Evolutionary conservation across 2,888 invertebrate species (phyloP).

Genomic region (Drosophila kuntzei): DNA sequence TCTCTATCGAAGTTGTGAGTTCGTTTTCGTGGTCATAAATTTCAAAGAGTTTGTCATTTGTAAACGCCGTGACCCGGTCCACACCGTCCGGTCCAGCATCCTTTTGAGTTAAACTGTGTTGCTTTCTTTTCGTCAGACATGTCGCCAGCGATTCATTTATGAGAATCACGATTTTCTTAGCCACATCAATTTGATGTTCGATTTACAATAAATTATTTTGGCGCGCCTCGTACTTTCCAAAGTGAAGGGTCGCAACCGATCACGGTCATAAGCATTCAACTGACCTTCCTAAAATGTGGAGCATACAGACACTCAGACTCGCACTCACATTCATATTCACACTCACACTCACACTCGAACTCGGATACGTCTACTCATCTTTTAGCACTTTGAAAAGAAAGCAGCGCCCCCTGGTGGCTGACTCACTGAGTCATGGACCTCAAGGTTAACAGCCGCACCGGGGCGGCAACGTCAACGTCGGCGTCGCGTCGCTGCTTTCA

Average conservation of each 20-base stretch:
- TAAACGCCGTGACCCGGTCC: slow-evolving; percentile 64
- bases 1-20: slow-evolving; percentile 25
- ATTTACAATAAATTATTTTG: slow-evolving; percentile 73
- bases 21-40: slow-evolving; percentile 79
- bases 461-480: slow-evolving; percentile 26
- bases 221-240: slow-evolving; percentile 70
- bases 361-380: slow-evolving; percentile 49
- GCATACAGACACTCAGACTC: slow-evolving; percentile 37
- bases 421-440: slow-evolving; percentile 74
- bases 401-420: slow-evolving; percentile 56
- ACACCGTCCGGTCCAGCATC: slow-evolving; percentile 36
- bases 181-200: slow-evolving; percentile 58
- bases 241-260: slow-evolving; percentile 71
- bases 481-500: slow-evolving; percentile 41
- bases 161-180: slow-evolving; percentile 81
- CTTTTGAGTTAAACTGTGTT: slow-evolving; percentile 39
- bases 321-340: slow-evolving; percentile 2
- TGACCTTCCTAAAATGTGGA: slow-evolving; percentile 72
- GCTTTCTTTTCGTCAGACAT: slow-evolving; percentile 58
- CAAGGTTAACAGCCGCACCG: slow-evolving; percentile 77
- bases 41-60: slow-evolving; percentile 77
- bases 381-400: slow-evolving; percentile 58
- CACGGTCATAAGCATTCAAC: slow-evolving; percentile 36
- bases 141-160: slow-evolving; percentile 83
- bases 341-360: not conserved